Conservation (phyloP, 2,113 vertebrate genomes). For the Cephalopterus ornatus region DNA sequence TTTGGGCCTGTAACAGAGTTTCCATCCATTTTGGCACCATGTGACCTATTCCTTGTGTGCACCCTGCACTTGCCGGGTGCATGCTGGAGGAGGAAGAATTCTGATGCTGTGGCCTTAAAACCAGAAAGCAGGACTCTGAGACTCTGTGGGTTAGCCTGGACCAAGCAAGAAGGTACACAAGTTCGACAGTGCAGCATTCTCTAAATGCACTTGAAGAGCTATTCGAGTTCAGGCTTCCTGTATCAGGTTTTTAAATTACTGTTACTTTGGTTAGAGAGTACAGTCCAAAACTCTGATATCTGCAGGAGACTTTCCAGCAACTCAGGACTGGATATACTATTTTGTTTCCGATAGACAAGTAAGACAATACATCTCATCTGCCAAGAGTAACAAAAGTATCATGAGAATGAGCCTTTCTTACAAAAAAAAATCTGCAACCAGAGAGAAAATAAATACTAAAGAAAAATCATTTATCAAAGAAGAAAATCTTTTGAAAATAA, state of each 20-base stretch:
- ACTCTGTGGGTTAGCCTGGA: not conserved
- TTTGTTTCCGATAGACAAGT: not conserved
- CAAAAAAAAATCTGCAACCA: not conserved
- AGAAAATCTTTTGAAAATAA: not conserved
- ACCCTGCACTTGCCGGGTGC: not conserved
- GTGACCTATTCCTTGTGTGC: not conserved
- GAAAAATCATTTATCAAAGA: not conserved
- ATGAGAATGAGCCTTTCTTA: not conserved
- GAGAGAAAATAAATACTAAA: not conserved
- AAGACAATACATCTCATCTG: not conserved
- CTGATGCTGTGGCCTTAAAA: not conserved
- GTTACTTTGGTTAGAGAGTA: not conserved
- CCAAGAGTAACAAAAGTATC: not conserved
- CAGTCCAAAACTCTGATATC: not conserved
- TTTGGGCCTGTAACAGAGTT: not conserved
- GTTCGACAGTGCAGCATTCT: not conserved
- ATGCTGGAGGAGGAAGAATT: not conserved
- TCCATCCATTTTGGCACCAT: not conserved
- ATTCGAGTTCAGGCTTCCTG: not conserved
- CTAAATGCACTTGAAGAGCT: not conserved
- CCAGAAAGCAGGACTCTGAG: not conserved
- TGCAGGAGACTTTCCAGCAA: conserved; percentile 5
- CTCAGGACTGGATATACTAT: not conserved
- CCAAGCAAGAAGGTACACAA: not conserved
- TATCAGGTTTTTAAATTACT: not conserved